Percentiles rank a stretch among this genome's conserved stretches.
Evolutionary conservation across 1,140 invertebrate species (phyloP).

Genomic region (Cotesia glomerata): DNA sequence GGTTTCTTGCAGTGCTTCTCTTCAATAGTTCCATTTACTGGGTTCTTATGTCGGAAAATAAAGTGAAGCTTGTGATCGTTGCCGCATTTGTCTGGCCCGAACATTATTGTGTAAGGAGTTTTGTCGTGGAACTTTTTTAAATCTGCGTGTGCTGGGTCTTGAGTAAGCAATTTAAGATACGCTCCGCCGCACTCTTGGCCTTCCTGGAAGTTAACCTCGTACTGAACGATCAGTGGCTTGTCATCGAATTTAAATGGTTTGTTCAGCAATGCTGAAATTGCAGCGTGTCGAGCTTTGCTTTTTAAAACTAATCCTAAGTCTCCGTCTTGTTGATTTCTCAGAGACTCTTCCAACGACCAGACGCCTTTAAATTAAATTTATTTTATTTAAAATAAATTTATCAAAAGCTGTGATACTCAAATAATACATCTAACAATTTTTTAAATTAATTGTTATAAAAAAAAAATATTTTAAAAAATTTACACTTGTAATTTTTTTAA

Average conservation of each 20-base stretch:
- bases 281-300: constrained; percentile 95
- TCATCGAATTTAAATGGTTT: constrained; percentile 86
- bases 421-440: not conserved
- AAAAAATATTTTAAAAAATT: too few relatives aligned
- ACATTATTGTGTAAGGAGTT: constrained; percentile 98
- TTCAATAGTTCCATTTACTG: constrained; percentile 84
- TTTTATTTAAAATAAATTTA: not conserved
- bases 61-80: constrained; percentile 96
- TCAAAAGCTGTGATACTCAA: not conserved
- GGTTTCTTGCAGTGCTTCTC: constrained; percentile 94
- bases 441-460: too few relatives aligned
- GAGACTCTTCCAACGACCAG: constrained; percentile 81
- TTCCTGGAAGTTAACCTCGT: constrained; percentile 88
- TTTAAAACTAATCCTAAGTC: constrained; percentile 91
- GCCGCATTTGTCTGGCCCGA: constrained; percentile 99
- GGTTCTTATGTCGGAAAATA: constrained; percentile 96
- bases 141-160: constrained; percentile 71
- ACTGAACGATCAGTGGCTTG: constrained; percentile 93
- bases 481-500: too few relatives aligned
- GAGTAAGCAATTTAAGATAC: constrained; percentile 91
- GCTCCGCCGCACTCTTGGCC: constrained; percentile 98
- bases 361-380: constrained; percentile 59
- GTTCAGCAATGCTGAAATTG: constrained; percentile 83
- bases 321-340: constrained; percentile 76
- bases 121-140: constrained; percentile 91